Evolutionary conservation across 2,797 vertebrate genomes (phyloP).

Genomic region (Holocentrus rufus): DNA sequence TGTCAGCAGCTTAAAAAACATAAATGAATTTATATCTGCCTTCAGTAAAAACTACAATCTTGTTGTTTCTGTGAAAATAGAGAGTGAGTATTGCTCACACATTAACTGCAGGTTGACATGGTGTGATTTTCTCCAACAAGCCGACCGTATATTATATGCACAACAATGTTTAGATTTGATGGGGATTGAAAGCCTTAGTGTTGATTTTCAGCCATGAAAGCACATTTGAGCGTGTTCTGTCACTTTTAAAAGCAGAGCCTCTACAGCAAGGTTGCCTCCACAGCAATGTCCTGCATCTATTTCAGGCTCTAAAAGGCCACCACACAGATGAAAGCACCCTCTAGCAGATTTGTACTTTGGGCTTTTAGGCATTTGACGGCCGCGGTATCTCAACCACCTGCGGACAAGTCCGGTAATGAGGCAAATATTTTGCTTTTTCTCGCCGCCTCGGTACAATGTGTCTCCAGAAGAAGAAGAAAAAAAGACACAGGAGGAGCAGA

Average conservation of each 20-base stretch:
- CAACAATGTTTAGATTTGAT: too few species aligned
- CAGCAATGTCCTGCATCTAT: not conserved
- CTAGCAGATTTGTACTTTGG: not conserved
- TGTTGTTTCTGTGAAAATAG: too few species aligned
- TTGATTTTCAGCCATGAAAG: too few species aligned
- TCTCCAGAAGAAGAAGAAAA: not conserved
- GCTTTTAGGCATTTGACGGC: conserved; percentile 16
- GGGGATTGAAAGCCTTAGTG: too few species aligned
- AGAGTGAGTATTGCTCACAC: too few species aligned
- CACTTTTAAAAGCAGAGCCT: not conserved
- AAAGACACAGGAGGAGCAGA: not conserved
- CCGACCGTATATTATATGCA: too few species aligned
- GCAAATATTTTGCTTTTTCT: conserved; percentile 26
- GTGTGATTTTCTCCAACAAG: too few species aligned
- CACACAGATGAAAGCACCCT: conserved; percentile 13
- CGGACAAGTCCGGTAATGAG: conserved; percentile 34
- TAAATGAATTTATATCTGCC: too few species aligned
- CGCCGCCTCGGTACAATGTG: not conserved
- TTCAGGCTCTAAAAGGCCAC: conserved; percentile 6
- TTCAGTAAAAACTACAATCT: too few species aligned
- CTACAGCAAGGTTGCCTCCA: not conserved
- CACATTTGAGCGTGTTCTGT: too few species aligned
- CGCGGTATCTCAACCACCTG: conserved; percentile 28
- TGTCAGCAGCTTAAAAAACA: too few species aligned
- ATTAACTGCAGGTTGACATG: too few species aligned